These are phyloP conservation scores for Trichosurus vulpecula DNA, from an alignment of 2,797 vertebrate species.

Conservation along the genomic window DNA sequence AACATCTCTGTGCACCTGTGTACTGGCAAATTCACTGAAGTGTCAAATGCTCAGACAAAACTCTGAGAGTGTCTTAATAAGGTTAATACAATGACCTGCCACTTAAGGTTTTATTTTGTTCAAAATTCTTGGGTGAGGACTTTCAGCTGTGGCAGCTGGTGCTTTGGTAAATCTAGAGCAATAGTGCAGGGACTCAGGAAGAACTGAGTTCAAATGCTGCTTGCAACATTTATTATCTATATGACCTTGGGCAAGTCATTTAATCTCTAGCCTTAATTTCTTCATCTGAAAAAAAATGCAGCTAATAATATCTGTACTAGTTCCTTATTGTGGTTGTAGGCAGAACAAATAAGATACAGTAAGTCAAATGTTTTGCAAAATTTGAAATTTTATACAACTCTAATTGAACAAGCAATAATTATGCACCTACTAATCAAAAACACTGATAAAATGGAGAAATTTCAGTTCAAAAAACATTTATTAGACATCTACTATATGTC, in stretches of 20 bases:
- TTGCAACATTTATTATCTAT: neutral
- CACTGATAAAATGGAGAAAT: neutral
- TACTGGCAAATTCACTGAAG: conserved; percentile 29
- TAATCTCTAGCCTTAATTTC: neutral
- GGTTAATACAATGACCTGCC: neutral
- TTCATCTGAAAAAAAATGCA: neutral
- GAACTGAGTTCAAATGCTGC: neutral
- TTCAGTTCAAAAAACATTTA: neutral
- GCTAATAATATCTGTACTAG: neutral
- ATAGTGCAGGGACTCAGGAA: neutral
- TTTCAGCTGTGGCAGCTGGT: neutral
- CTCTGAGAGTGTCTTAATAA: conserved; percentile 46
- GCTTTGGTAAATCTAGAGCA: neutral
- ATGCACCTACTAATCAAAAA: neutral
- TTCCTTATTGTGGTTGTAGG: neutral
- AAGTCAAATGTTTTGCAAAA: neutral
- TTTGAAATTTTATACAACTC: neutral
- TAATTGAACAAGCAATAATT: neutral
- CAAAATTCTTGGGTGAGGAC: neutral
- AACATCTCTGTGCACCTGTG: conserved; percentile 11
- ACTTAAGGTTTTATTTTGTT: conserved; percentile 56
- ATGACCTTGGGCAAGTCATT: neutral
- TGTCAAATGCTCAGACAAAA: conserved; percentile 40
- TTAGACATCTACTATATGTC: neutral
- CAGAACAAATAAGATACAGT: neutral